Evolutionary conservation across 30 jellyfish, hydroid and myxozoan species (phyloP).

Genomic region (Aurelia aurita complex sp. Pacific): DNA sequence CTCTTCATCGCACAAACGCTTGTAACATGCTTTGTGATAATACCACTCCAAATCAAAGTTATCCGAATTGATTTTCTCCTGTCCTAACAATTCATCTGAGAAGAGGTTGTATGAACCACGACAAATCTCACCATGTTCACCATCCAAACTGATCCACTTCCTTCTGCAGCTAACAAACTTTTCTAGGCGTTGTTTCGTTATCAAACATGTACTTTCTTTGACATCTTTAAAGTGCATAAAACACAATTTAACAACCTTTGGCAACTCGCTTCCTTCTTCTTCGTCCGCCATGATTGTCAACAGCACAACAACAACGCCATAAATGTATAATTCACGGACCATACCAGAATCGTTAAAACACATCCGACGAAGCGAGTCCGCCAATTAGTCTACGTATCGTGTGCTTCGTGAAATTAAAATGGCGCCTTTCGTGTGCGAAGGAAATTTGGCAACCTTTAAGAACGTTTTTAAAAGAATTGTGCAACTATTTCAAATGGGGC

Average conservation of each 20-base stretch:
- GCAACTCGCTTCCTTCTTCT: conserved; percentile 30
- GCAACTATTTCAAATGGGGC: conserved; percentile 40
- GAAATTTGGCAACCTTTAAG: conserved; percentile 6
- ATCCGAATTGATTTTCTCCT: conserved; percentile 20
- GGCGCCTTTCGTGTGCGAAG: conserved; percentile 43
- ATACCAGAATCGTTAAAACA: neutral
- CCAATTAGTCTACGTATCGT: conserved; percentile 22
- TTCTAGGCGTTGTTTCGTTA: conserved; percentile 15
- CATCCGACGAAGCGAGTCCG: conserved; percentile 18
- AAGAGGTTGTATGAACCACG: conserved; percentile 20
- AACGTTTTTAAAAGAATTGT: conserved; percentile 16
- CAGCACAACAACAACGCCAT: conserved; percentile 6
- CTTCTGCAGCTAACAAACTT: conserved; percentile 21
- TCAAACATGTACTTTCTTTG: neutral
- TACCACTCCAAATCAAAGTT: conserved; percentile 40
- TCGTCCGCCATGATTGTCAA: conserved; percentile 35
- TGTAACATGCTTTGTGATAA: conserved; percentile 37
- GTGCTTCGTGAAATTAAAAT: conserved; percentile 22
- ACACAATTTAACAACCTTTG: conserved; percentile 33
- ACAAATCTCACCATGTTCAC: conserved; percentile 42
- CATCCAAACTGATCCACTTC: conserved; percentile 47
- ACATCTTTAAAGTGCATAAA: conserved; percentile 46
- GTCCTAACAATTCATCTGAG: conserved; percentile 21
- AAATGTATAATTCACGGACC: neutral
- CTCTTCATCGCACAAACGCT: conserved; percentile 52